Conservation (phyloP, 2,113 vertebrate species). For the Hiodon alosoides region DNA sequence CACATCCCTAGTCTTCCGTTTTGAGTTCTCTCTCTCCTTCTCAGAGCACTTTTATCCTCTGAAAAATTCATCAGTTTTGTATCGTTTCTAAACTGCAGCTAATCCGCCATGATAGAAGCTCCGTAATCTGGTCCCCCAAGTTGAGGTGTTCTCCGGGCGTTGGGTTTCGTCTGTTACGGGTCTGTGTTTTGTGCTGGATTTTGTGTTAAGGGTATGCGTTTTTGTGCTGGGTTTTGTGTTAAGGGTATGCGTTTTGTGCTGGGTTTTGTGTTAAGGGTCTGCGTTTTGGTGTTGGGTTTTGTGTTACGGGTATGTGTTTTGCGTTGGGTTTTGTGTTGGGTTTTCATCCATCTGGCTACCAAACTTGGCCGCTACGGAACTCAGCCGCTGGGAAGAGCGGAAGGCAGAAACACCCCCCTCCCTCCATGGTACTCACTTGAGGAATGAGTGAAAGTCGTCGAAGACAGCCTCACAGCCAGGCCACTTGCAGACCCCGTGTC, state of each 20-base stretch:
- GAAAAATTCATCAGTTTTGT: slow-evolving; percentile 63
- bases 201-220: background rate
- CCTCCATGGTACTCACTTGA: slow-evolving; percentile 78
- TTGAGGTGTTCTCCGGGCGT: slow-evolving; percentile 40
- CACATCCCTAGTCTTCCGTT: slow-evolving; percentile 17
- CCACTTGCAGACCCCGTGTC: slow-evolving; percentile 98
- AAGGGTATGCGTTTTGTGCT: background rate
- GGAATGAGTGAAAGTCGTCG: slow-evolving; percentile 93
- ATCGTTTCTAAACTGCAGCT: slow-evolving; percentile 60
- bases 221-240: background rate
- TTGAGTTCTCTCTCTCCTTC: slow-evolving; percentile 22
- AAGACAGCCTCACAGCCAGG: slow-evolving; percentile 95
- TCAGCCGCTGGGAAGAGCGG: background rate
- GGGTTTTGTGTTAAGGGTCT: background rate
- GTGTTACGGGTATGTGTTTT: background rate
- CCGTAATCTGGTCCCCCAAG: slow-evolving; percentile 56
- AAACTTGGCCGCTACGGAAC: too few relatives aligned
- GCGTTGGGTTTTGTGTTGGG: background rate
- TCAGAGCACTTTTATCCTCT: slow-evolving; percentile 13
- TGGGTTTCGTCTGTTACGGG: slow-evolving; percentile 46
- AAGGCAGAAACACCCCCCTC: background rate
- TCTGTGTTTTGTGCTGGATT: slow-evolving; percentile 51
- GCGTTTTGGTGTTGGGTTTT: background rate
- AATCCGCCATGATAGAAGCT: slow-evolving; percentile 56
- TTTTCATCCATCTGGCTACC: too few relatives aligned